phyloP scores from a whole-genome alignment of 2,797 vertebrate genomes.

The Sebastes minor region DNA sequence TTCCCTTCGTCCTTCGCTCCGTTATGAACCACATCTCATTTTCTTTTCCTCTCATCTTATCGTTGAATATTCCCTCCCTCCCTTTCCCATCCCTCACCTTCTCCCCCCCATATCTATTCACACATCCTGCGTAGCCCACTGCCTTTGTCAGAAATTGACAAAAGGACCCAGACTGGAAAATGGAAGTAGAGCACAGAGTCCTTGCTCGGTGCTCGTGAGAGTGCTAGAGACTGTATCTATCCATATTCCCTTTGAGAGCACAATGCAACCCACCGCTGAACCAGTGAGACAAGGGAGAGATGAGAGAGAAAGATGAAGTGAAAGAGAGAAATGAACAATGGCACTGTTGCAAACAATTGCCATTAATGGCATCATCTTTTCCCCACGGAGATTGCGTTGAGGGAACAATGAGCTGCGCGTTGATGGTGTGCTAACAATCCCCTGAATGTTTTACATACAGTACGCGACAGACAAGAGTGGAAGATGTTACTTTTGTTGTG shows the following conservation, averaged over 20 bases:
- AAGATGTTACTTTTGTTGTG: neutral
- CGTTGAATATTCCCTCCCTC: neutral
- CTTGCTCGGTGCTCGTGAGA: constrained; percentile 32
- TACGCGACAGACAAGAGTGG: constrained; percentile 9
- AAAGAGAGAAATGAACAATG: constrained; percentile 56
- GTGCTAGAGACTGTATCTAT: constrained; percentile 32
- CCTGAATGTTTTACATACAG: constrained; percentile 43
- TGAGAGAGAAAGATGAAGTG: constrained; percentile 19
- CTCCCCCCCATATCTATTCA: constrained; percentile 27
- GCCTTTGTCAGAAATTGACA: constrained; percentile 51
- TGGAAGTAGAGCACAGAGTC: constrained; percentile 39
- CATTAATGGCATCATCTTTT: constrained; percentile 75
- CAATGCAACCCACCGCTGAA: constrained; percentile 35
- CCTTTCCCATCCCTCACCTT: constrained; percentile 17
- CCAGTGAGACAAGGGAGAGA: constrained; percentile 30
- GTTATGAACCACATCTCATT: constrained; percentile 10
- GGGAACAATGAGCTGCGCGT: constrained; percentile 52
- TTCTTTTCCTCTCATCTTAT: constrained; percentile 4
- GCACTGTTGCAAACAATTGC: constrained; percentile 70
- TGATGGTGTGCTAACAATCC: constrained; percentile 43
- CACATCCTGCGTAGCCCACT: constrained; percentile 13
- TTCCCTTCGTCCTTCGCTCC: neutral
- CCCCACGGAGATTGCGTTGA: constrained; percentile 47
- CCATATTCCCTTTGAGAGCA: constrained; percentile 50
- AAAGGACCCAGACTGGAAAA: constrained; percentile 62